Percentiles rank a stretch among this genome's conserved stretches.
Conservation (phyloP, 2,113 vertebrate species). For the Cephalopterus ornatus region DNA sequence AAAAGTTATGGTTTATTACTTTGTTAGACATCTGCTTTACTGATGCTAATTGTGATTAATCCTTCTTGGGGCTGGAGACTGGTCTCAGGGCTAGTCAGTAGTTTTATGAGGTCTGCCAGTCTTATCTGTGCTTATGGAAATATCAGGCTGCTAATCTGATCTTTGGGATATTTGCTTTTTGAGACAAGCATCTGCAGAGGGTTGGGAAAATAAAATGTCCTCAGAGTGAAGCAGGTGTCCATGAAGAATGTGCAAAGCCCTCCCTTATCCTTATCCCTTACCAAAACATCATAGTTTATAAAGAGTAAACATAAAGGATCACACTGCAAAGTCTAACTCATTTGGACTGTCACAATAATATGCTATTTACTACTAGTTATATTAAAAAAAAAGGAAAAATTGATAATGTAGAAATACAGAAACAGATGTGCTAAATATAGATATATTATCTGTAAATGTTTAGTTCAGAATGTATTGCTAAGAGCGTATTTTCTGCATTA, state of each 20-base stretch:
- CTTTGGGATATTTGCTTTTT: constrained; percentile 7
- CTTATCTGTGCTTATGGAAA: background rate
- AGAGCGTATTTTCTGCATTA: background rate
- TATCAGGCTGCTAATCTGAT: constrained; percentile 26
- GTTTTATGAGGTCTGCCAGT: constrained; percentile 11
- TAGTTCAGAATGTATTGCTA: background rate
- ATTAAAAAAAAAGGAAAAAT: background rate
- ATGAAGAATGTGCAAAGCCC: background rate
- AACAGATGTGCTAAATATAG: background rate
- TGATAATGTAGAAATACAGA: background rate
- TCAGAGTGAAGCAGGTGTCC: background rate
- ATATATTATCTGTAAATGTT: background rate
- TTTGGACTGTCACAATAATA: background rate
- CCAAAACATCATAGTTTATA: background rate
- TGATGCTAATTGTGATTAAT: constrained; percentile 56
- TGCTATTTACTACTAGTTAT: background rate
- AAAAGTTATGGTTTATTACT: constrained; percentile 36
- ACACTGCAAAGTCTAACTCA: background rate
- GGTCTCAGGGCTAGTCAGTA: background rate
- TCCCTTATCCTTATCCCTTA: background rate
- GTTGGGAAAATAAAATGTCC: background rate
- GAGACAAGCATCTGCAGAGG: background rate
- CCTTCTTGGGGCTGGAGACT: background rate
- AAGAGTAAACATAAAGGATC: background rate
- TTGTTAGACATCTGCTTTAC: constrained; percentile 37